Conservation (phyloP, 2,113 vertebrate species). For the Protomyctophum bolini region DNA sequence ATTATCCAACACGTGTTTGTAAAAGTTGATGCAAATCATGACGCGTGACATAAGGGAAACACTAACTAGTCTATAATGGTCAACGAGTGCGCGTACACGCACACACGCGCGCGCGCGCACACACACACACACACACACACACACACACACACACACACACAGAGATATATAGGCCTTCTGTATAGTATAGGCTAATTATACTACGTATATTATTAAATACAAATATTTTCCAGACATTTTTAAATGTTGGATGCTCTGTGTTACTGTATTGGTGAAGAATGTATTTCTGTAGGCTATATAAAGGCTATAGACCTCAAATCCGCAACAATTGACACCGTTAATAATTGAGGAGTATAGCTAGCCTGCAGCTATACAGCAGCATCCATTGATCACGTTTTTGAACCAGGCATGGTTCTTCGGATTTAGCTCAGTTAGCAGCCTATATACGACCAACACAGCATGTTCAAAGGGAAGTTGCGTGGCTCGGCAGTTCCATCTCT, state of each 20-base stretch:
- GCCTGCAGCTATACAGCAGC: background rate
- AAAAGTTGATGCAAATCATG: too few relatives aligned
- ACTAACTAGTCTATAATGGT: too few relatives aligned
- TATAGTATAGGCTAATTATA: too few relatives aligned
- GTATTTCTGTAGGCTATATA: too few relatives aligned
- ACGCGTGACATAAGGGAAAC: too few relatives aligned
- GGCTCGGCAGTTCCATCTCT: background rate
- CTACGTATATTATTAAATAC: background rate
- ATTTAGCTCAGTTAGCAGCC: background rate
- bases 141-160: conserved; percentile 1
- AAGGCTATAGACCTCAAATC: too few relatives aligned
- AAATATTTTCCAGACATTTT: background rate
- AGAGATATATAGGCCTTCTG: background rate
- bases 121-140: conserved; percentile 10
- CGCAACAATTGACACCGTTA: background rate
- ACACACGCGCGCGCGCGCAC: too few relatives aligned
- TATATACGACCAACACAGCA: conserved; percentile 10
- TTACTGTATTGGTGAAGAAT: background rate
- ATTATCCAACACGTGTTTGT: too few relatives aligned
- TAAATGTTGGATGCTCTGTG: too few relatives aligned
- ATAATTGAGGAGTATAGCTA: too few relatives aligned
- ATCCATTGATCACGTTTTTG: too few relatives aligned
- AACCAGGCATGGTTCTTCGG: too few relatives aligned
- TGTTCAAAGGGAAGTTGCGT: conserved; percentile 15
- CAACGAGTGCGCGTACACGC: background rate